Evolutionary conservation across 2,888 invertebrate species (phyloP).

Genomic region (Heterodera filipjevi): DNA sequence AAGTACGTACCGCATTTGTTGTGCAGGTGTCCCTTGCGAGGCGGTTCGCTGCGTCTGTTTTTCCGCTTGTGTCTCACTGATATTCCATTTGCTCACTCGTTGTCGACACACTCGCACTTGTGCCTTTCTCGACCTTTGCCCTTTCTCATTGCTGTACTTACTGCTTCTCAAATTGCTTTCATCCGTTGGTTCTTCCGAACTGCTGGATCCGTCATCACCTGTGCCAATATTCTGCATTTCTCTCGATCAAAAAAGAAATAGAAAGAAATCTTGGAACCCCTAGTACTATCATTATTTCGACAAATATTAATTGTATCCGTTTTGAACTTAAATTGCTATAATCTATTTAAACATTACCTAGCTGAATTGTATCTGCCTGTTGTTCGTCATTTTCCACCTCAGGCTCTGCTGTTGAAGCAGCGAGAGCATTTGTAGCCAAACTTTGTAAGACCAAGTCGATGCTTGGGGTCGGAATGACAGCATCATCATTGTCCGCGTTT

Average conservation of each 20-base stretch:
- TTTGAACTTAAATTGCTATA: no score
- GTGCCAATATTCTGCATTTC: no score
- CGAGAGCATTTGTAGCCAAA: slow-evolving; percentile 30
- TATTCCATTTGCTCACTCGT: not conserved
- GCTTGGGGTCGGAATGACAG: slow-evolving; percentile 34
- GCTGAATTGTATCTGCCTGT: not conserved
- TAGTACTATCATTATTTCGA: no score
- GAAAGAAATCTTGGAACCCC: no score
- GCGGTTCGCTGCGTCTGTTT: not conserved
- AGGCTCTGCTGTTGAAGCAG: slow-evolving; percentile 5
- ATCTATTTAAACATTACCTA: no score
- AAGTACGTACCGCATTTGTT: no score
- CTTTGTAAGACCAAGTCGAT: slow-evolving; percentile 31
- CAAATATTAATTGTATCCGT: no score
- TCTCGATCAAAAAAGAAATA: no score
- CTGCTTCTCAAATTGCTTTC: not conserved
- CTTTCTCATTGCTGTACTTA: not conserved
- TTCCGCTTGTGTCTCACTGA: not conserved
- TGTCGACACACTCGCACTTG: not conserved
- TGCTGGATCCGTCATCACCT: no score
- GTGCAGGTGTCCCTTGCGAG: no score
- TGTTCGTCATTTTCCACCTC: not conserved
- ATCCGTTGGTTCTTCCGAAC: not conserved
- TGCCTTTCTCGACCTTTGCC: not conserved
- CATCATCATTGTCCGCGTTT: not conserved